These are phyloP conservation scores for Chelonus formosanus DNA, from an alignment of 2,888 invertebrate genomes.

Conservation along the genomic window DNA sequence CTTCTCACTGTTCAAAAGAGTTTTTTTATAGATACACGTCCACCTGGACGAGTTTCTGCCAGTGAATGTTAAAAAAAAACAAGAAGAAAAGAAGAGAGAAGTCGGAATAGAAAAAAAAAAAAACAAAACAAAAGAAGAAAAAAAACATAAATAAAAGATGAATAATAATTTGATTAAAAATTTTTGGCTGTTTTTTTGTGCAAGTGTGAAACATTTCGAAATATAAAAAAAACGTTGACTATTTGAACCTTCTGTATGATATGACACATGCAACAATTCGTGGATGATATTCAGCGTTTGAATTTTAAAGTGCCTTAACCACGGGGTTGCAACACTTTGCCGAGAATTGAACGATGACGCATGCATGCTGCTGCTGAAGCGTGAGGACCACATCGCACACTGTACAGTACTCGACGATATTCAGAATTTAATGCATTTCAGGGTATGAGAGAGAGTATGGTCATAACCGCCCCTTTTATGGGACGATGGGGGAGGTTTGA, in stretches of 20 bases:
- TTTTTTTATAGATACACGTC: background rate
- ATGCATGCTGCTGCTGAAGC: constrained; percentile 31
- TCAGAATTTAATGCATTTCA: constrained; percentile 53
- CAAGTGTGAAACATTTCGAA: background rate
- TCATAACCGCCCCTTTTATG: constrained; percentile 48
- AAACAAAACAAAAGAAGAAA: background rate
- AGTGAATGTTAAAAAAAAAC: background rate
- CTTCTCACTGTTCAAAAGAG: background rate
- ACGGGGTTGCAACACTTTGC: constrained; percentile 36
- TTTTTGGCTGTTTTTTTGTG: background rate
- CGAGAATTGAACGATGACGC: constrained; percentile 35
- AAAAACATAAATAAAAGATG: background rate
- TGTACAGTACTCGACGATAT: constrained; percentile 40
- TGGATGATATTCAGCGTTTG: constrained; percentile 14
- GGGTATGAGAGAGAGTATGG: constrained; percentile 45
- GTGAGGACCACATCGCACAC: constrained; percentile 25
- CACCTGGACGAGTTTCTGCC: background rate
- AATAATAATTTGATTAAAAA: too few species aligned
- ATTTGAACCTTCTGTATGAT: background rate
- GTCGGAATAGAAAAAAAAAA: background rate
- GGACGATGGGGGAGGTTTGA: constrained; percentile 40
- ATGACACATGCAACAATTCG: constrained; percentile 13
- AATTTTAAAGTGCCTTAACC: constrained; percentile 14
- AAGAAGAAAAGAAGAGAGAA: background rate
- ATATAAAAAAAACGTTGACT: background rate